Percentiles rank a stretch among this genome's conserved stretches.
Evolutionary conservation across 2,113 vertebrate genomes (phyloP).

Genomic region (Patagioenas fasciata): DNA sequence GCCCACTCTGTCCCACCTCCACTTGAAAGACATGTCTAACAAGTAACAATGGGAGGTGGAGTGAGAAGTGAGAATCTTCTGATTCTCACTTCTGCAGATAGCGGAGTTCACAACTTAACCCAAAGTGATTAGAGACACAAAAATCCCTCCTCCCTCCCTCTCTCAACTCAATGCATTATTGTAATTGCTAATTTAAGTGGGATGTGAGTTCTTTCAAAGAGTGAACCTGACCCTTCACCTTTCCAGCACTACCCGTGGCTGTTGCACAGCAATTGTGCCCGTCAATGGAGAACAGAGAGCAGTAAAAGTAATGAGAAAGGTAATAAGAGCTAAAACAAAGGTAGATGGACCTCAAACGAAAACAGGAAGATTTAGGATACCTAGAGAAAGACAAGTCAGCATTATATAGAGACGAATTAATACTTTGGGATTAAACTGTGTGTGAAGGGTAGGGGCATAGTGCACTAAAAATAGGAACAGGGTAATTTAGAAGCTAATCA

Average conservation of each 20-base stretch:
- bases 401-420: constrained; percentile 81
- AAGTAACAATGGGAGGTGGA: neutral
- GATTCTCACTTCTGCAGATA: neutral
- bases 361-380: constrained; percentile 78
- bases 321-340: constrained; percentile 67
- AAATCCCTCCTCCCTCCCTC: neutral
- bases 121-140: neutral
- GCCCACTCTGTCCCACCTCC: neutral
- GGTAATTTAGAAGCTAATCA: constrained; percentile 83
- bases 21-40: neutral
- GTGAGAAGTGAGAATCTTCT: neutral
- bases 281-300: constrained; percentile 44
- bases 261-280: constrained; percentile 53
- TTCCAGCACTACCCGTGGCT: constrained; percentile 3
- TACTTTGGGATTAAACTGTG: constrained; percentile 84
- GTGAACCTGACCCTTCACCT: constrained; percentile 47
- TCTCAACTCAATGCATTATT: neutral
- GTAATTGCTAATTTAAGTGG: neutral
- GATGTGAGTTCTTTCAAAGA: constrained; percentile 40
- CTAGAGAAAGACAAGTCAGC: constrained; percentile 77
- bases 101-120: constrained; percentile 1
- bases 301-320: constrained; percentile 51
- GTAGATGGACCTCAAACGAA: constrained; percentile 68
- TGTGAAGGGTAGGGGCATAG: constrained; percentile 81
- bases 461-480: constrained; percentile 79